Base-by-base conservation (phyloP, 2,797 vertebrate species). In the Peromyscus attwateri region DNA sequence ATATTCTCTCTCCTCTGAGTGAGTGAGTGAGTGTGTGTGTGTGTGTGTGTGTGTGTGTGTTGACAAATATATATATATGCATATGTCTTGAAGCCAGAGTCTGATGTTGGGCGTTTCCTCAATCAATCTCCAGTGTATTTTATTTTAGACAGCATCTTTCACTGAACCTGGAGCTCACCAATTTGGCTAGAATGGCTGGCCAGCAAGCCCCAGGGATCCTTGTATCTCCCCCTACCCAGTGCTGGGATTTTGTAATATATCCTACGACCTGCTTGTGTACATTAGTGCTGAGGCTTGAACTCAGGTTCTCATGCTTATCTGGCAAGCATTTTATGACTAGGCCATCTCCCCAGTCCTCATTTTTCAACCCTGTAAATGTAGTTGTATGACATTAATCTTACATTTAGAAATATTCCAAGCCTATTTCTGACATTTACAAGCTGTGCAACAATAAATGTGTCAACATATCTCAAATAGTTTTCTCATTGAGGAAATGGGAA, bases 401-500 rank as follows among this genome's bases (percentile, higher is more conserved):
- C 11, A 93, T 76, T 76, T 46, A 76, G 43, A 62, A 91, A 92
- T 95, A 89, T 60, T 60, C 13, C 75, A 93, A 93, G 37, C 16
- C 68, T 19, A 60, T 85, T 23, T 93, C 27, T 95, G 40, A 73
- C 89, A 95, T 84, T 94, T 92, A 77, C 12, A 95, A 80, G 14
- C 40, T 70, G n/a, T 55, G 10, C 60, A 88, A 91, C 80, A 6
- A 46, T 93, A 87, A 92, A 64, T 19, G 21, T 66, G 52, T 76
- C 77, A 89, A 52, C 13, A 93, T 89, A 70, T 88, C 25, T 49
- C 16, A 91, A 37, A 23, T 9, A 40, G 1, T 89, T 85, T 94
- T 91, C 27, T 91, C 34, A 87, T 64, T 46, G 64, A 82, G n/a
- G 91, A 95, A 96, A 93, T 25, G 10, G 27, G 34, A 94, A 92